Conservation (phyloP, 1,140 invertebrate species). For the Drosophila virilis region DNA sequence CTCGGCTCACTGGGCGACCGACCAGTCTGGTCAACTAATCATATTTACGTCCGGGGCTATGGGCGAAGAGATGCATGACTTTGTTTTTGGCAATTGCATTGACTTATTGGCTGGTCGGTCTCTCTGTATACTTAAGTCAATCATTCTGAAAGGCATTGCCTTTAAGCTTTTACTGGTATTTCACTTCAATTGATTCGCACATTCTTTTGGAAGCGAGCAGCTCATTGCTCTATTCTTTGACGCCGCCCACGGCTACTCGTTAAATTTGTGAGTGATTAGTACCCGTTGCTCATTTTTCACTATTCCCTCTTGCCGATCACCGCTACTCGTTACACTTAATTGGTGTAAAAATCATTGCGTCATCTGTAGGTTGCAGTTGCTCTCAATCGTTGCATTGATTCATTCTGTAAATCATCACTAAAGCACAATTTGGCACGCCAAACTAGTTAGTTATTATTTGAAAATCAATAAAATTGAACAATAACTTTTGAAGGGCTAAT, state of each 20-base stretch:
- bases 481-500: neutral
- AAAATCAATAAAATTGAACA: neutral
- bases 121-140: conserved; percentile 7
- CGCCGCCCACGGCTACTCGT: no score
- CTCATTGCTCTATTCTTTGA: no score
- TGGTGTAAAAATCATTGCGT: neutral
- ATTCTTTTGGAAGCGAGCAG: no score
- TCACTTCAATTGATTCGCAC: neutral
- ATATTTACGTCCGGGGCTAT: conserved; percentile 16
- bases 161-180: neutral
- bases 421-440: no score
- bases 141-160: neutral
- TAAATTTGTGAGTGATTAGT: neutral
- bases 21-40: conserved; percentile 22
- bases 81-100: conserved; percentile 14
- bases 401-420: no score
- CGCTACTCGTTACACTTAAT: neutral
- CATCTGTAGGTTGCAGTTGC: neutral
- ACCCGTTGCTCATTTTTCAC: no score
- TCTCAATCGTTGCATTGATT: no score
- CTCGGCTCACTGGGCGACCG: neutral
- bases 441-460: no score
- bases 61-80: neutral
- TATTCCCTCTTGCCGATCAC: no score
- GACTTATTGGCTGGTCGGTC: conserved; percentile 2